A percentile compares a stretch with the other conserved stretches of the same genome.
phyloP scores from a whole-genome alignment of 2,797 vertebrate species.

The Simalia tracyae region DNA sequence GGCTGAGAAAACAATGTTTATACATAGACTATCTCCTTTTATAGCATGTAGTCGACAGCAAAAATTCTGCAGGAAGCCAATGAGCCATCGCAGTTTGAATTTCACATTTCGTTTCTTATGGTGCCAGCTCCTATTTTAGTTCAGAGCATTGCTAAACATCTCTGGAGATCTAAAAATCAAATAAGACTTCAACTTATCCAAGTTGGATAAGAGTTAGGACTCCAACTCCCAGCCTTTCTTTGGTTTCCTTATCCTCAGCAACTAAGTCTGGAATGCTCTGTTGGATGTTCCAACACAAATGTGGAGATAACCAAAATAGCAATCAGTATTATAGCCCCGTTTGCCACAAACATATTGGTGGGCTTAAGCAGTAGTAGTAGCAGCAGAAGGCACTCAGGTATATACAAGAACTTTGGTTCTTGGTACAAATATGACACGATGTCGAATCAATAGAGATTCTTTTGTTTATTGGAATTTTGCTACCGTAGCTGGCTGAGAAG shows the following conservation, averaged over 20 bases:
- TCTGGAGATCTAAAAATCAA: not conserved
- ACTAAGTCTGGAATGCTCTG: not conserved
- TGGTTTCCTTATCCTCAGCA: not conserved
- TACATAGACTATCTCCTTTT: not conserved
- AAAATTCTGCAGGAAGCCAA: not conserved
- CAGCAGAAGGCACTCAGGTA: not conserved
- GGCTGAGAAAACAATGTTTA: not conserved
- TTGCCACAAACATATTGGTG: not conserved
- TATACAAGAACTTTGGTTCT: not conserved
- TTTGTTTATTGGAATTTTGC: slow-evolving; percentile 9
- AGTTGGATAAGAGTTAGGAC: not conserved
- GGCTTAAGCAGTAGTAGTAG: not conserved
- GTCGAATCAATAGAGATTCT: not conserved
- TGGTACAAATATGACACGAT: not conserved
- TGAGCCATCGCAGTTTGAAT: not conserved
- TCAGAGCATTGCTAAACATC: not conserved
- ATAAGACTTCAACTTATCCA: not conserved
- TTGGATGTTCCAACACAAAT: not conserved
- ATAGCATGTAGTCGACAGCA: not conserved
- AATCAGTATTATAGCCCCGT: not conserved
- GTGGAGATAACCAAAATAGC: not conserved
- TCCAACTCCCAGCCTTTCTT: not conserved
- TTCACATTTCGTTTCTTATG: not conserved
- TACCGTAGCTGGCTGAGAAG: not conserved
- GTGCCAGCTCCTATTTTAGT: not conserved